Evolutionary conservation across 2,888 invertebrate genomes (phyloP), one percentile per base, ranked within the genome.

Genomic region (Mesopsocus fuscifrons): DNA sequence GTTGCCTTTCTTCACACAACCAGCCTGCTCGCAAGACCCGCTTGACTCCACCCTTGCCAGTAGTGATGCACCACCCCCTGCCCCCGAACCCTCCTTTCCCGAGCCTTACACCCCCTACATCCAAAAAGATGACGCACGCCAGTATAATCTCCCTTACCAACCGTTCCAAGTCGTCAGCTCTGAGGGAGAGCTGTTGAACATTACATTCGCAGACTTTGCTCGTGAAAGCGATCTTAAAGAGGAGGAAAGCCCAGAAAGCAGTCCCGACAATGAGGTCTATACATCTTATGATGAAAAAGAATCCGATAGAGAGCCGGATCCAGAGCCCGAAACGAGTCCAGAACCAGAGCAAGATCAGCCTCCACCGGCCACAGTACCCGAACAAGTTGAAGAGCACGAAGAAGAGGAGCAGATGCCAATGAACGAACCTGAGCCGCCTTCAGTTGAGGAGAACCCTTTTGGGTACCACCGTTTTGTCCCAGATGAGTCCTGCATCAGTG

Each of bases 91-190:
- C 6, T 26, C 26, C 26, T 16, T 16, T 4, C 9, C 21, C 38
- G 4, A 38, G 20, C 38, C 38, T 4, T 38, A 20, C 38, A 38
- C 38, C 5, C 38, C 38, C n/a, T 38, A 38, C 11, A 38, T 17
- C 5, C 18, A 38, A 38, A 38, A 20, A 18, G 38, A 38, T 18
- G 38, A 38, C 20, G 17, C 16, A 9, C 17, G 38, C 18, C 38
- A 38, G 20, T 20, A 18, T 5, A 38, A 38, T 20, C 20, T 38
- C n/a, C 38, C 38, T 38, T 38, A 38, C 20, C 6, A 5, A 13
- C 38, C 38, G 15, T 38, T 38, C 18, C 20, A 38, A 38, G 38
- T 38, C 4, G 21, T 5, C 5, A 38, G 38, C 11, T 17, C 20
- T 18, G 17, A 17, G 13, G 38, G 38, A 21, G 38, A 38, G n/a